Evolutionary conservation across 2,888 invertebrate genomes (phyloP).

Genomic region (Vesta saturnalis): DNA sequence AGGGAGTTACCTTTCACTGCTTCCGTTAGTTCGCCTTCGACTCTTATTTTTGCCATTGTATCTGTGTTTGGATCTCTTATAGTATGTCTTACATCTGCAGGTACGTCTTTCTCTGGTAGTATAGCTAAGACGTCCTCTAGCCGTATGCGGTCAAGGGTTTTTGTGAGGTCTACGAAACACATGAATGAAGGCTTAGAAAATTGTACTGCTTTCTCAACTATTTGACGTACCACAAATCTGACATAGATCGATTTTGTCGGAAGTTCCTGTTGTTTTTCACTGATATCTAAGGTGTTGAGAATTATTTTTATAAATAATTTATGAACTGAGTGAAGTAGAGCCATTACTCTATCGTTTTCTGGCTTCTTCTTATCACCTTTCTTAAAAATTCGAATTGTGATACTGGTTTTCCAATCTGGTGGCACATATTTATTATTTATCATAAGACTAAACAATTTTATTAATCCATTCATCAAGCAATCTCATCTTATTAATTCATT

Average conservation of each 20-base stretch:
- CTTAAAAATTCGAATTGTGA: not conserved
- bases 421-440: not conserved
- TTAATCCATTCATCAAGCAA: not conserved
- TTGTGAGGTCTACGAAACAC: no score
- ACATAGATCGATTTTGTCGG: not conserved
- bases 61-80: not conserved
- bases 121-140: no score
- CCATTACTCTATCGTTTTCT: not conserved
- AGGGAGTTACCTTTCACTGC: not conserved
- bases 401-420: no score
- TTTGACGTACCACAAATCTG: not conserved
- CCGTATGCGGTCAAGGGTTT: no score
- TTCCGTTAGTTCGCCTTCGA: no score
- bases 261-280: not conserved
- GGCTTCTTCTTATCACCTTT: not conserved
- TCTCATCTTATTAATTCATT: no score
- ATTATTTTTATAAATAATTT: no score
- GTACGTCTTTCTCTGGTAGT: not conserved
- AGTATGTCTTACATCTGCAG: not conserved
- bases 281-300: no score
- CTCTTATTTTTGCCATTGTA: not conserved
- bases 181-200: no score
- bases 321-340: not conserved
- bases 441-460: not conserved
- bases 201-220: not conserved